A percentile compares a stretch with the other conserved stretches of the same genome.
These are phyloP conservation scores for Sebastes matsubarae DNA, from an alignment of 2,797 vertebrate genomes.

Conservation along the genomic window DNA sequence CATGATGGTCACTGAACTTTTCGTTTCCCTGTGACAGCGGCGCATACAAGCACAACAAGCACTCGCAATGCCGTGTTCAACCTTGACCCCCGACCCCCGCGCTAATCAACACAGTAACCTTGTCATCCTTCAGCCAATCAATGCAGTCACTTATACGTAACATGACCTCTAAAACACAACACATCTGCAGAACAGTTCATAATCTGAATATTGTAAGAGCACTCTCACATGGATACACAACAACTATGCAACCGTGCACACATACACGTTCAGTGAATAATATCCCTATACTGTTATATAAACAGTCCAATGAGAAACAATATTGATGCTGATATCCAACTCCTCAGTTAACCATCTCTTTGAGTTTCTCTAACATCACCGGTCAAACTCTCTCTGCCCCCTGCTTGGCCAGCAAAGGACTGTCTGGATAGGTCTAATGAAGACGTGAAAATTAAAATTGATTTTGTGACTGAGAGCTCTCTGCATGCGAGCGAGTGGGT, in stretches of 20 bases:
- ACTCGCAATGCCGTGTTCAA: constrained; percentile 27
- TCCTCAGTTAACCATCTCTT: not conserved
- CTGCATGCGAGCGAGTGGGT: constrained; percentile 16
- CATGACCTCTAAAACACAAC: constrained; percentile 50
- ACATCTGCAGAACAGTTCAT: constrained; percentile 54
- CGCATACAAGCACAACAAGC: constrained; percentile 6
- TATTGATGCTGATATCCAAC: constrained; percentile 12
- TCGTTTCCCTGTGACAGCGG: not conserved
- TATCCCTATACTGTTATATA: constrained; percentile 21
- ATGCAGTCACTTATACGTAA: constrained; percentile 32
- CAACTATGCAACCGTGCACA: not conserved
- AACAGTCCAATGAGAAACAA: constrained; percentile 3
- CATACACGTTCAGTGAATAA: not conserved
- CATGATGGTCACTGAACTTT: constrained; percentile 71
- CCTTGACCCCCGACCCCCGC: constrained; percentile 55
- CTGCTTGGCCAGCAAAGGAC: not conserved
- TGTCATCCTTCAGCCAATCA: constrained; percentile 44
- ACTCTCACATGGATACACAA: constrained; percentile 4
- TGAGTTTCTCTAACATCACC: not conserved
- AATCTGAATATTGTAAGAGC: constrained; percentile 30
- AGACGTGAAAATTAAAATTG: constrained; percentile 77
- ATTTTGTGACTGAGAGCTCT: constrained; percentile 72
- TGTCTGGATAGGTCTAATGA: constrained; percentile 60
- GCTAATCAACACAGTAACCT: constrained; percentile 45
- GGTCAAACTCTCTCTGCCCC: not conserved